These are phyloP conservation scores for Cataglyphis rosenhaueri DNA, from an alignment of 2,888 invertebrate genomes.

Conservation along the genomic window DNA sequence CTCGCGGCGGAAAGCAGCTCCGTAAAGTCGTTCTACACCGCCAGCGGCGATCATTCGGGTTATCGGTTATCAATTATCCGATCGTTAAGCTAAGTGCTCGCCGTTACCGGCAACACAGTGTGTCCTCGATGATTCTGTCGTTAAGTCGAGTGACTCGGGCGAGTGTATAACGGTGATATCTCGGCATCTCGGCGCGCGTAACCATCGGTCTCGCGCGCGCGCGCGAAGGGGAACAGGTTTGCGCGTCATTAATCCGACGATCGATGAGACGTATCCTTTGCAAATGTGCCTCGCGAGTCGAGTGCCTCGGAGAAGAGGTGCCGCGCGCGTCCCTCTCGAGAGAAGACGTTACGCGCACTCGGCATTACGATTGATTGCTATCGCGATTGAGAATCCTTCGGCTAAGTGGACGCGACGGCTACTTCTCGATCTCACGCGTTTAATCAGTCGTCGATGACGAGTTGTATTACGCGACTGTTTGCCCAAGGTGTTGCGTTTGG, in stretches of 20 bases:
- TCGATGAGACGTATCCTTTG: constrained; percentile 47
- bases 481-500: constrained; percentile 57
- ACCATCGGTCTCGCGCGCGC: constrained; percentile 50
- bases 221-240: constrained; percentile 56
- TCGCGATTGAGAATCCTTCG: constrained; percentile 55
- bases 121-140: constrained; percentile 53
- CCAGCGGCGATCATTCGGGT: constrained; percentile 28
- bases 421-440: constrained; percentile 41
- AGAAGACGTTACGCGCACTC: constrained; percentile 30
- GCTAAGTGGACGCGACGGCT: constrained; percentile 53
- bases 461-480: constrained; percentile 57
- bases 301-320: constrained; percentile 37
- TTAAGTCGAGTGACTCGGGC: constrained; percentile 52
- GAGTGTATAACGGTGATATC: constrained; percentile 45
- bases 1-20: constrained; percentile 34
- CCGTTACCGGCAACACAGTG: constrained; percentile 37
- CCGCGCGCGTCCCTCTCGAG: constrained; percentile 38
- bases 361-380: constrained; percentile 45
- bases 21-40: background rate
- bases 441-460: constrained; percentile 51
- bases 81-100: constrained; percentile 47
- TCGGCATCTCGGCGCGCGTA: constrained; percentile 26
- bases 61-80: constrained; percentile 54
- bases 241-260: constrained; percentile 55
- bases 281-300: constrained; percentile 46